A percentile compares a stretch with the other conserved stretches of the same genome.
Evolutionary conservation across 2,797 vertebrate species (phyloP).

Genomic region (Danionella dracula): DNA sequence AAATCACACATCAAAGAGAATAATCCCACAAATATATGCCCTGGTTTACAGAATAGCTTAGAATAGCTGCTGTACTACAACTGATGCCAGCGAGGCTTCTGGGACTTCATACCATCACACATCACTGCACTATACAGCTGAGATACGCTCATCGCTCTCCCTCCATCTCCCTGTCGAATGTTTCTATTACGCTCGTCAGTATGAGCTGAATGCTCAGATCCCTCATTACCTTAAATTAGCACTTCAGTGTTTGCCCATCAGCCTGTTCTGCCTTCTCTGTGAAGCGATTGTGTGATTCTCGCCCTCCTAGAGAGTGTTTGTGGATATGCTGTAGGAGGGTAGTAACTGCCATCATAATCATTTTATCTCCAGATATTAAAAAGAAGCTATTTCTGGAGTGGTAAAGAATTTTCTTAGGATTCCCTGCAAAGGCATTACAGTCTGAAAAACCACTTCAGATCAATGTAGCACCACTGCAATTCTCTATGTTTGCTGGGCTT

Average conservation of each 20-base stretch:
- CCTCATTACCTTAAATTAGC: slow-evolving; percentile 36
- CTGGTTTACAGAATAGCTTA: background rate
- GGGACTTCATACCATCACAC: slow-evolving; percentile 20
- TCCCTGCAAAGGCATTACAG: background rate
- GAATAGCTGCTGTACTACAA: background rate
- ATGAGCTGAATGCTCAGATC: slow-evolving; percentile 24
- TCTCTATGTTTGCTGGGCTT: slow-evolving; percentile 13
- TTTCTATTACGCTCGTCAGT: slow-evolving; percentile 1
- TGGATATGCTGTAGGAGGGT: background rate
- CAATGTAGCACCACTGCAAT: slow-evolving; percentile 2
- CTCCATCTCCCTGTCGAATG: background rate
- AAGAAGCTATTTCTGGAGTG: slow-evolving; percentile 15
- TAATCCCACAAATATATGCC: background rate
- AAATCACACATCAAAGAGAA: background rate
- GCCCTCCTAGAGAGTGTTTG: background rate
- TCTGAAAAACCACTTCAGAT: background rate
- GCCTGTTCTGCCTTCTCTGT: slow-evolving; percentile 2
- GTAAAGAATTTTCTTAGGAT: background rate
- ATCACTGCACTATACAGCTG: slow-evolving; percentile 25
- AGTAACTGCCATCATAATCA: slow-evolving; percentile 10
- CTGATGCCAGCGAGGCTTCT: slow-evolving; percentile 3
- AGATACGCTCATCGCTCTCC: slow-evolving; percentile 1
- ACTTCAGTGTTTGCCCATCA: slow-evolving; percentile 34
- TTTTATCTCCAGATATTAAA: slow-evolving; percentile 3
- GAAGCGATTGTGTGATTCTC: background rate